Evolutionary conservation across 2,888 invertebrate species (phyloP), one percentile per base, ranked within the genome.

Genomic region (Onthophagus sagittarius): DNA sequence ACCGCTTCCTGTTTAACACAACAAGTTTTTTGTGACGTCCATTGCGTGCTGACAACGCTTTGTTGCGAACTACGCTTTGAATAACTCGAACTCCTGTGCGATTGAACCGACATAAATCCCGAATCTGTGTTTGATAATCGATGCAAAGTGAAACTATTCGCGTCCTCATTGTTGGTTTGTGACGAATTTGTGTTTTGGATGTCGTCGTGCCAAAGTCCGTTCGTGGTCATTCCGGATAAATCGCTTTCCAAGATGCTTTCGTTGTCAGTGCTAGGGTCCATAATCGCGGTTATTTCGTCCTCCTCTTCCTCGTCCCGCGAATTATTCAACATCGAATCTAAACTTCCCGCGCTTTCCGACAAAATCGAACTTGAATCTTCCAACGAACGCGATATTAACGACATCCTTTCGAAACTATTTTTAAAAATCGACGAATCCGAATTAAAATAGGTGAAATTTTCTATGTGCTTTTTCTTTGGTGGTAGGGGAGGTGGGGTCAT

Each of bases 271-370:
- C 76, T 79, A 9, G 67, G 63, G 64, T 79, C 79, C 75, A 88
- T 90, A 89, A 89, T 89, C 71, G 90, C 85, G 33, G 88, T 89
- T 76, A 90, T 88, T 39, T 90, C 88, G 84, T 94, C 94, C 84
- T 94, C 94, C 78, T 91, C 91, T 80, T 94, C 94, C 79, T 94
- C 94, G 79, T 94, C 93, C 74, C 93, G 90, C n/a, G 95, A 95
- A 80, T 93, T 93, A 86, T 96, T 96, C 79, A 95, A 86, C 85
- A 95, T 93, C 0, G 96, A 96, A 85, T 96, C 95, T 79, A 95
- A 86, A 79, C 96, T 96, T 71, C 95, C 94, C 72, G 92, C 92
- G 79, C 93, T 93, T 78, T 88, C 89, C 75, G 89, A 89, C 72
- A 90, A 85, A 77, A 91, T 86, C 75, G 91, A 91, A 80, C 90